These are phyloP conservation scores for Neoniphon sammara DNA, from an alignment of 2,797 vertebrate genomes.

Conservation along the genomic window DNA sequence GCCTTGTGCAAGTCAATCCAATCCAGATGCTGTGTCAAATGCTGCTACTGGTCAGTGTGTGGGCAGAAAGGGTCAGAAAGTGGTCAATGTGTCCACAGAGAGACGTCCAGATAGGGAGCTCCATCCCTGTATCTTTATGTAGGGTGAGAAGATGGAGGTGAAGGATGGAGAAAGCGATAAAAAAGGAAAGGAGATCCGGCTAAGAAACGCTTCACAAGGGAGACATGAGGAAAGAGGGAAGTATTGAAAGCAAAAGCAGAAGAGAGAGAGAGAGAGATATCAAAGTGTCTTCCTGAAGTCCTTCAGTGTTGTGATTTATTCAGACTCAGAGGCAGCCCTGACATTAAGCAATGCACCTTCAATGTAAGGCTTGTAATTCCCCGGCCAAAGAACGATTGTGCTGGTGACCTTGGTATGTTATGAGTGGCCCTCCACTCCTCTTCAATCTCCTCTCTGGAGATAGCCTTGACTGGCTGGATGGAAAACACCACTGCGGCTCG, in stretches of 20 bases:
- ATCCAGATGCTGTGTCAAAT: conserved; percentile 46
- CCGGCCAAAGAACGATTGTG: conserved; percentile 21
- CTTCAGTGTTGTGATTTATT: conserved; percentile 59
- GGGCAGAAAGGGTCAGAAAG: conserved; percentile 42
- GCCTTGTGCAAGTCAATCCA: conserved; percentile 32
- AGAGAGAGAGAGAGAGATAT: conserved; percentile 15
- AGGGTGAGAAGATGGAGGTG: conserved; percentile 14
- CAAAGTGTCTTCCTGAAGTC: conserved; percentile 34
- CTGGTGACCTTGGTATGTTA: conserved; percentile 63
- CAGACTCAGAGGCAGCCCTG: conserved; percentile 41
- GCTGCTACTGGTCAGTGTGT: conserved; percentile 40
- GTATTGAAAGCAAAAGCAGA: conserved; percentile 3
- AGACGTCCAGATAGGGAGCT: conserved; percentile 20
- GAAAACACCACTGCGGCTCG: conserved; percentile 31
- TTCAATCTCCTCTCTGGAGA: conserved; percentile 48
- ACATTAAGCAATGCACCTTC: conserved; percentile 52
- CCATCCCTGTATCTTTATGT: background rate
- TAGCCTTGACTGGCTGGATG: conserved; percentile 42
- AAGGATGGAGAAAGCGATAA: background rate
- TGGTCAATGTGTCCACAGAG: background rate
- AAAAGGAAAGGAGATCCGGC: too few species aligned
- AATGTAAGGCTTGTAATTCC: conserved; percentile 46
- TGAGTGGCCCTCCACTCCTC: conserved; percentile 53
- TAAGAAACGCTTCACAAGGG: background rate
- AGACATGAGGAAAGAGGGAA: conserved; percentile 11